A percentile compares a stretch with the other conserved stretches of the same genome.
Evolutionary conservation across 1,140 invertebrate genomes (phyloP).

Genomic region (Nephotettix cincticeps): DNA sequence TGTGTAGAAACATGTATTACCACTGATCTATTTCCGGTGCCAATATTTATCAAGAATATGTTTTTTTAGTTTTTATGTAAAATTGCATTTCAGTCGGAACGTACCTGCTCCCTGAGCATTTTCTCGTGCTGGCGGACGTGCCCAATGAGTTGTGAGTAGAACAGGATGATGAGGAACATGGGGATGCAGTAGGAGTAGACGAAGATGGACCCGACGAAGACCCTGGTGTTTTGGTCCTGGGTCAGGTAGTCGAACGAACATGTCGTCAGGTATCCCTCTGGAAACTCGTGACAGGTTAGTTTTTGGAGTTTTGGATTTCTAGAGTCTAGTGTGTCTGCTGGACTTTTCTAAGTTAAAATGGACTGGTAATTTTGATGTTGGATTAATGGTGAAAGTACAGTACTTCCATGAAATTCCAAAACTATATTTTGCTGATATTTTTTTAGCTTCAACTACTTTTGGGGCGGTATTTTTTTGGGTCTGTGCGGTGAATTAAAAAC

Average conservation of each 20-base stretch:
- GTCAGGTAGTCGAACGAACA: conserved; percentile 74
- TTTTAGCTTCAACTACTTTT: too few species aligned
- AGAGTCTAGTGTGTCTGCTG: too few species aligned
- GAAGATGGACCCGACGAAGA: conserved; percentile 67
- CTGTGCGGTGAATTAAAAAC: too few species aligned
- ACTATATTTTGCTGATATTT: background rate
- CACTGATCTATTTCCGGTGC: too few species aligned
- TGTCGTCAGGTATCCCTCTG: conserved; percentile 74
- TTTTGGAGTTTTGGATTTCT: too few species aligned
- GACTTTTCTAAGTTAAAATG: too few species aligned
- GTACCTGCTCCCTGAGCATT: conserved; percentile 66
- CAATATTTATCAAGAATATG: too few species aligned
- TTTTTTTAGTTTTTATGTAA: background rate
- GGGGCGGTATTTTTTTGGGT: too few species aligned
- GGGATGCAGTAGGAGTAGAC: conserved; percentile 69
- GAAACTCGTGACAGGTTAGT: too few species aligned
- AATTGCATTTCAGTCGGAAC: background rate
- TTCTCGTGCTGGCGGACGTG: conserved; percentile 74
- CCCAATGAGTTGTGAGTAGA: conserved; percentile 67
- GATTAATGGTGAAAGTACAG: background rate
- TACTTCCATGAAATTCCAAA: background rate
- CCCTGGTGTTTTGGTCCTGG: conserved; percentile 64
- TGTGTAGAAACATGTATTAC: too few species aligned
- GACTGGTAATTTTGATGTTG: too few species aligned
- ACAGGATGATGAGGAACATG: conserved; percentile 63